A percentile compares a stretch with the other conserved stretches of the same genome.
phyloP scores from a whole-genome alignment of 2,797 vertebrate species.

The Holocentrus rufus region DNA sequence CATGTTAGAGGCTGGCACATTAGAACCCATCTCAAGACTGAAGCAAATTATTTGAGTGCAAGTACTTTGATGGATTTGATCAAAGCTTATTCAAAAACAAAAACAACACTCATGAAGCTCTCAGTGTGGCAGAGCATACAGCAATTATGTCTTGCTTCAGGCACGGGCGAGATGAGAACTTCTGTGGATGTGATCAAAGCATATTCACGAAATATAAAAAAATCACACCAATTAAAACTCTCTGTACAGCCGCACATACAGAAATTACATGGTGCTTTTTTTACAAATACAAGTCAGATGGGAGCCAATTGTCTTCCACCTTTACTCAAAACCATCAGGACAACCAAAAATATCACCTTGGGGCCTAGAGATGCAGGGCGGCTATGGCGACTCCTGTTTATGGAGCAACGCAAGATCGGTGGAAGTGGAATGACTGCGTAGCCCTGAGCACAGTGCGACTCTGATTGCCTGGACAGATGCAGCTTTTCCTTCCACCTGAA shows the following conservation, averaged over 20 bases:
- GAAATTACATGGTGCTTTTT: constrained; percentile 1
- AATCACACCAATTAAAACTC: not conserved
- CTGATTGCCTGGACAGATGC: constrained; percentile 69
- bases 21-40: not conserved
- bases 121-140: not conserved
- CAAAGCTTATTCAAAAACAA: constrained; percentile 4
- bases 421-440: constrained; percentile 41
- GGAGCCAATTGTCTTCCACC: constrained; percentile 21
- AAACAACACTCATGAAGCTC: not conserved
- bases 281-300: not conserved
- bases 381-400: constrained; percentile 32
- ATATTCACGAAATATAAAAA: not conserved
- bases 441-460: constrained; percentile 46
- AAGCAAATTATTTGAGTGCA: constrained; percentile 10
- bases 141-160: constrained; percentile 6
- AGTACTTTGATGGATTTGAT: constrained; percentile 19
- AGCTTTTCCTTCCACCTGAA: constrained; percentile 73
- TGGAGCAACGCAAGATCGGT: constrained; percentile 52
- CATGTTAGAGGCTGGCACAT: not conserved
- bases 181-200: constrained; percentile 26
- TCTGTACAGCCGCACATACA: not conserved
- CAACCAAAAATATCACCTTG: constrained; percentile 36
- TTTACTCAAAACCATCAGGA: constrained; percentile 31
- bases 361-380: constrained; percentile 27
- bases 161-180: constrained; percentile 1